These are phyloP conservation scores for Suncus etruscus DNA, from an alignment of 2,113 vertebrate genomes.

Conservation along the genomic window DNA sequence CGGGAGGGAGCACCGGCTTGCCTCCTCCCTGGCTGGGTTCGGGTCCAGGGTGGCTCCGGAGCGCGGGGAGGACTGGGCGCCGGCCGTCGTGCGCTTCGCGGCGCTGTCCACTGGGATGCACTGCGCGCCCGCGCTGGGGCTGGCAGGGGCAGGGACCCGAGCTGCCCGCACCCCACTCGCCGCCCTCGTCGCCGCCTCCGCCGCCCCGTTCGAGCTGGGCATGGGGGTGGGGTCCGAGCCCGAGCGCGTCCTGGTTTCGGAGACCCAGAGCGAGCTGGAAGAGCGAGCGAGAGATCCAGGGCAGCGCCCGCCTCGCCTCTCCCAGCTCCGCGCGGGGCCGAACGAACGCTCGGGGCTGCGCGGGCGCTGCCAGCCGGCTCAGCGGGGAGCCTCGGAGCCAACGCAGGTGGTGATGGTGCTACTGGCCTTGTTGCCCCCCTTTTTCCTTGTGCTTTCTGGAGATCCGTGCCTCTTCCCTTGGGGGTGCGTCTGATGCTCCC, in stretches of 20 bases:
- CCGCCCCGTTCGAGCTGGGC: not conserved
- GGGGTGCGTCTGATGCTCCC: not conserved
- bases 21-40: not conserved
- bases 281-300: slow-evolving; percentile 15
- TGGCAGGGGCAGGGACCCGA: not conserved
- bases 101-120: slow-evolving; percentile 83
- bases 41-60: slow-evolving; percentile 42
- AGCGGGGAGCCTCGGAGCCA: not conserved
- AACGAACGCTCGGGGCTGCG: too few species aligned
- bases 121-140: slow-evolving; percentile 71
- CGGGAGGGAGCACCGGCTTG: too few species aligned
- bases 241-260: slow-evolving; percentile 66
- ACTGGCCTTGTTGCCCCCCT: not conserved
- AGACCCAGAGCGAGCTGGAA: too few species aligned
- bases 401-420: too few species aligned
- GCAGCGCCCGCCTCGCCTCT: not conserved
- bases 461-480: not conserved
- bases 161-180: slow-evolving; percentile 34
- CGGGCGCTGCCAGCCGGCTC: too few species aligned
- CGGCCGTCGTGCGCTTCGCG: slow-evolving; percentile 66
- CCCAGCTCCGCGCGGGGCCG: not conserved
- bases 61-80: not conserved
- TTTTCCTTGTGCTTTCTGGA: not conserved
- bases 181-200: not conserved
- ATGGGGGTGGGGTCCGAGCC: not conserved